phyloP scores from a whole-genome alignment of 2,797 vertebrate species.

The Chaunax sp. region DNA sequence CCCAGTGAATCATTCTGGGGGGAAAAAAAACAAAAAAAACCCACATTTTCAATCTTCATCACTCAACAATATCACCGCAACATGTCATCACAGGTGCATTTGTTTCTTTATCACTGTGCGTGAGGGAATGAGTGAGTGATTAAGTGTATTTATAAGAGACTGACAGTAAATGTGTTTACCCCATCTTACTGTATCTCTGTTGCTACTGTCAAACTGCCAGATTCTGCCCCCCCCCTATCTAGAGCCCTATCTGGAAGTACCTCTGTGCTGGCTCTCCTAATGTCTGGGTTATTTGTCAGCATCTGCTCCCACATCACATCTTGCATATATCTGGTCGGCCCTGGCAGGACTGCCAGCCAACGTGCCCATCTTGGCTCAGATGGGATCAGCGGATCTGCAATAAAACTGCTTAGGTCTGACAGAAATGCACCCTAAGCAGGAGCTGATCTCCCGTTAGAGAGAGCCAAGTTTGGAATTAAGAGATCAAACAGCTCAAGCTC shows the following conservation, averaged over 20 bases:
- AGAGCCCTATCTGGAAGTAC: conserved; percentile 40
- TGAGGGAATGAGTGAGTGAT: conserved; percentile 7
- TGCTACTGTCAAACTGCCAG: conserved; percentile 38
- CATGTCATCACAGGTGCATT: conserved; percentile 17
- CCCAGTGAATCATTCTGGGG: conserved; percentile 98
- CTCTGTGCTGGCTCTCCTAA: conserved; percentile 39
- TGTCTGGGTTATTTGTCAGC: conserved; percentile 60
- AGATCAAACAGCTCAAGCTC: conserved; percentile 80
- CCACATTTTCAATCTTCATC: conserved; percentile 45
- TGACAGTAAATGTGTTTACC: conserved; percentile 12
- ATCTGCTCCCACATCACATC: conserved; percentile 40
- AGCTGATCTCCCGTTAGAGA: conserved; percentile 72
- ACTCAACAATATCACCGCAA: conserved; percentile 33
- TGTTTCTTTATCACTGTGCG: conserved; percentile 26
- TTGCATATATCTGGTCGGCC: conserved; percentile 50
- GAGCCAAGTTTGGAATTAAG: conserved; percentile 84
- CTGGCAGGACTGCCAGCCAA: conserved; percentile 40
- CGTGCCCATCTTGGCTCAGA: conserved; percentile 51
- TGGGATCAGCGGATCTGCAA: conserved; percentile 69
- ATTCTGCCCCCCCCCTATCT: conserved; percentile 14
- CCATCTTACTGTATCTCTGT: conserved; percentile 28
- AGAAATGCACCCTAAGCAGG: conserved; percentile 84
- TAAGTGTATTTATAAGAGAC: conserved; percentile 13
- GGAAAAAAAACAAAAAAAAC: conserved; percentile 46
- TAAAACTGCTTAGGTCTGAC: conserved; percentile 79